Percentiles rank a stretch among this genome's conserved stretches.
These are phyloP conservation scores for Crenichthys baileyi DNA, from an alignment of 2,797 vertebrate genomes.

Conservation along the genomic window DNA sequence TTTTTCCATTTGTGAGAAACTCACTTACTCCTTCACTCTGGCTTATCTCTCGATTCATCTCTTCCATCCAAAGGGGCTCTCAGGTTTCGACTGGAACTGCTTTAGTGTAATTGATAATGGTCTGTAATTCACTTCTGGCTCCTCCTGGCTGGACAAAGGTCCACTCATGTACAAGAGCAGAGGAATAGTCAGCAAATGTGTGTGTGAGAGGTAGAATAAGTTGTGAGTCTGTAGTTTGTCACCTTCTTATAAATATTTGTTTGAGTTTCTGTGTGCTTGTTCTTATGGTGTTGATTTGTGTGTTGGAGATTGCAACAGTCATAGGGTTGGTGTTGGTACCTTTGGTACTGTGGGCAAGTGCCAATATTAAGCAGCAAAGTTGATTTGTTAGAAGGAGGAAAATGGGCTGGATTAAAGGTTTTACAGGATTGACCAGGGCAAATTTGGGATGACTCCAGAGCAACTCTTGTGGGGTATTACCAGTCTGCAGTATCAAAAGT, in stretches of 20 bases:
- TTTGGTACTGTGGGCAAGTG: background rate
- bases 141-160: conserved; percentile 63
- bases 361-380: background rate
- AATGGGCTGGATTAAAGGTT: too few relatives aligned
- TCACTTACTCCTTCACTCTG: conserved; percentile 26
- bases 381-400: background rate
- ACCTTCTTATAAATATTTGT: conserved; percentile 11
- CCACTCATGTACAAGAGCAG: conserved; percentile 59
- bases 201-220: background rate
- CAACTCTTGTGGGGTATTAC: too few relatives aligned
- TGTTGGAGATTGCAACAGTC: background rate
- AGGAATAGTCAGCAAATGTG: conserved; percentile 46
- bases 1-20: conserved; percentile 43
- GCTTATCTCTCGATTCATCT: conserved; percentile 35
- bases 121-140: conserved; percentile 71
- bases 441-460: too few relatives aligned
- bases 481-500: too few relatives aligned
- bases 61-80: conserved; percentile 56
- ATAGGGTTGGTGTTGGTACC: background rate
- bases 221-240: conserved; percentile 7
- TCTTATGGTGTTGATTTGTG: conserved; percentile 14
- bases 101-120: conserved; percentile 71
- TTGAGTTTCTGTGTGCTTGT: background rate
- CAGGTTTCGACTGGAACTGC: conserved; percentile 65
- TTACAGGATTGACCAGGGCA: too few relatives aligned